Evolutionary conservation across 2,797 vertebrate genomes (phyloP).

Genomic region (Falco novaeseelandiae): DNA sequence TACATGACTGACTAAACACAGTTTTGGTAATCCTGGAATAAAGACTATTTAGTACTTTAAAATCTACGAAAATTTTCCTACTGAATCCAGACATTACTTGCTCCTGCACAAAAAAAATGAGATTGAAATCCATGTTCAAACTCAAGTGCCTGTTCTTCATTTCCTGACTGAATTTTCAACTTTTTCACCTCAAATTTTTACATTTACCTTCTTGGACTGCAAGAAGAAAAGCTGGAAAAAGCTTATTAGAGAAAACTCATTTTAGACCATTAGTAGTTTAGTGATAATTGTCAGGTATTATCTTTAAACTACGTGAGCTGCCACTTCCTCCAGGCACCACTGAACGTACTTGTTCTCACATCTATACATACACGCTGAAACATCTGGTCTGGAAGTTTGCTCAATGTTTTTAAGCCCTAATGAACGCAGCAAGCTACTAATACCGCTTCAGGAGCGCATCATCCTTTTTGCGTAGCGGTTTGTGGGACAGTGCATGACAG

Average conservation of each 20-base stretch:
- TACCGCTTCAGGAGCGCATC: neutral
- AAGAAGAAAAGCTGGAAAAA: neutral
- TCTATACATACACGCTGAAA: neutral
- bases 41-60: neutral
- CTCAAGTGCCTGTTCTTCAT: neutral
- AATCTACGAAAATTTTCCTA: neutral
- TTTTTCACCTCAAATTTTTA: neutral
- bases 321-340: rapidly evolving
- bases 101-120: neutral
- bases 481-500: neutral
- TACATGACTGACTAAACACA: neutral
- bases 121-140: neutral
- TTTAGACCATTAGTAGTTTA: neutral
- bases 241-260: neutral
- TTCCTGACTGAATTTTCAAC: neutral
- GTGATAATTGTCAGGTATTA: neutral
- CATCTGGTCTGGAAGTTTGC: neutral
- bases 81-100: neutral
- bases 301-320: neutral
- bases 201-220: neutral
- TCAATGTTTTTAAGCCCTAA: neutral
- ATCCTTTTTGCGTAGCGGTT: neutral
- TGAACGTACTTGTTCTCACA: neutral
- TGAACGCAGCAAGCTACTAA: neutral
- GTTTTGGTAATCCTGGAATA: neutral